phyloP scores from a whole-genome alignment of 2,113 vertebrate genomes.

The Lophura nycthemera region DNA sequence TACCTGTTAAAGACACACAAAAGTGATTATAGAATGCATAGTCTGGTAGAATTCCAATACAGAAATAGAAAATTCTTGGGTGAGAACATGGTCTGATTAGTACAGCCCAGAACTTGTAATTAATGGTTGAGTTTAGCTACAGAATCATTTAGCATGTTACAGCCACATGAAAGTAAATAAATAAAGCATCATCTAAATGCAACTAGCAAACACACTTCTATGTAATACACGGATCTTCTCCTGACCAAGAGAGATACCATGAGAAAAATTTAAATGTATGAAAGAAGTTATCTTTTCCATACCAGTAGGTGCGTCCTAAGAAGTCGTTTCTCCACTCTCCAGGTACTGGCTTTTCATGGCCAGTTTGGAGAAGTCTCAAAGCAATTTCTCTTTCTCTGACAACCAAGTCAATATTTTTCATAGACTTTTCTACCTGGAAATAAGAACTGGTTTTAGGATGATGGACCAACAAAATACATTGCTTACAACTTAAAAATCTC shows the following conservation, averaged over 20 bases:
- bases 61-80: neutral
- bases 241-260: neutral
- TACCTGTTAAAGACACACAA: constrained; percentile 80
- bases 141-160: neutral
- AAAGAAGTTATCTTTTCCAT: neutral
- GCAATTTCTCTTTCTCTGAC: constrained; percentile 89
- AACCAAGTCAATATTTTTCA: constrained; percentile 87
- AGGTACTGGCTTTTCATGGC: constrained; percentile 88
- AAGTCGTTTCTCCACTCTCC: constrained; percentile 90
- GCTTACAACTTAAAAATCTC: neutral
- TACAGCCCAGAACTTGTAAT: neutral
- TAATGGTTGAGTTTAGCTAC: neutral
- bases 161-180: neutral
- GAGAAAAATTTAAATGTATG: neutral
- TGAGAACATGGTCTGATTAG: neutral
- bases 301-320: constrained; percentile 91
- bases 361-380: constrained; percentile 91
- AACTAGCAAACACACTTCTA: neutral
- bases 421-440: constrained; percentile 87
- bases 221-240: neutral
- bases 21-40: neutral
- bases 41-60: neutral
- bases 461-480: neutral
- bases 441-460: neutral
- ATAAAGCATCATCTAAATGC: neutral